Conservation (phyloP, 1,140 invertebrate species). For the Goniozus legneri region DNA sequence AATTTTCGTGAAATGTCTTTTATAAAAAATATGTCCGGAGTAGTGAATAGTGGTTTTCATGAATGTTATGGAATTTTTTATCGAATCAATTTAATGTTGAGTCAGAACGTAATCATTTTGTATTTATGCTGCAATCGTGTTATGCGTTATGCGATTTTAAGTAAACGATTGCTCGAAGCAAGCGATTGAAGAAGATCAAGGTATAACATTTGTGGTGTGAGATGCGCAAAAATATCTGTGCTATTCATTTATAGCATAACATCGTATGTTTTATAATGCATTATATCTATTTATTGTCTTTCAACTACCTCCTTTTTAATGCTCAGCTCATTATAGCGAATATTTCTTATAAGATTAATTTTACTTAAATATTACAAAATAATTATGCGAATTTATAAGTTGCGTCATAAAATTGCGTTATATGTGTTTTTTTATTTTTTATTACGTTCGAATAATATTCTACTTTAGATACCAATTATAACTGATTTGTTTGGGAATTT, state of each 20-base stretch:
- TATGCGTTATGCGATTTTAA: not conserved
- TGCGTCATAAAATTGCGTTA: too few relatives aligned
- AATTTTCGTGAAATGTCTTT: slow-evolving; percentile 31
- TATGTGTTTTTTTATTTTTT: too few relatives aligned
- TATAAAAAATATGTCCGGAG: slow-evolving; percentile 11
- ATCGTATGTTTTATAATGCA: too few relatives aligned
- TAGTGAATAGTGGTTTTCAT: not conserved
- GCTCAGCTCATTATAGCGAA: slow-evolving; percentile 27
- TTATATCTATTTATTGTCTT: slow-evolving; percentile 33
- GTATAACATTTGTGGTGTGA: slow-evolving; percentile 17
- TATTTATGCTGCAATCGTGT: not conserved
- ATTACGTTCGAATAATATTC: too few relatives aligned
- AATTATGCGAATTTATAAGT: too few relatives aligned
- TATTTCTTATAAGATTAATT: too few relatives aligned
- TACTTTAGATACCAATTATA: too few relatives aligned
- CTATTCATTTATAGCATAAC: slow-evolving; percentile 18
- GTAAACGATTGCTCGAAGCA: slow-evolving; percentile 26
- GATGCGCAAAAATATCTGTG: slow-evolving; percentile 32
- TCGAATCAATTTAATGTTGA: slow-evolving; percentile 14
- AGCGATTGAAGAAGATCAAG: slow-evolving; percentile 13
- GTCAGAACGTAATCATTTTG: slow-evolving; percentile 17
- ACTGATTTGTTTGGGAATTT: too few relatives aligned
- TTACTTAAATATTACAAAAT: too few relatives aligned
- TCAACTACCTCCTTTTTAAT: slow-evolving; percentile 21
- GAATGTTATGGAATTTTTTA: slow-evolving; percentile 15